Base-by-base conservation (phyloP, 2,797 vertebrate genomes). In the Liasis olivaceus region DNA sequence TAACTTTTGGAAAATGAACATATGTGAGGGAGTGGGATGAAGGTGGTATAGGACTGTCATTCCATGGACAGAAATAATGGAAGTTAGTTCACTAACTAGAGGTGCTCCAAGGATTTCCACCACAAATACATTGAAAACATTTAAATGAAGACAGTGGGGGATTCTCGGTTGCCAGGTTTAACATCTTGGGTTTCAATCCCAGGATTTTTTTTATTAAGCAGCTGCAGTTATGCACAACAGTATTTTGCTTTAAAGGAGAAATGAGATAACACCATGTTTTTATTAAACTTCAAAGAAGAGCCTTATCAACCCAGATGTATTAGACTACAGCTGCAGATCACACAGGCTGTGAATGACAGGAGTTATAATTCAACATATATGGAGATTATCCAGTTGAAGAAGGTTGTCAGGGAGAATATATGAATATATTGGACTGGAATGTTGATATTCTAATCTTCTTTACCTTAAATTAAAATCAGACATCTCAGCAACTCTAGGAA, bases 1-100 rank as follows among this genome's bases (percentile, higher is more conserved):
- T n/a, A 92, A 91, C 93, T 93, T 93, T 91, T 95, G 95, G 95
- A 92, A 86, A 95, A 91, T 66, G 91, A 81, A 81, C 47, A 24
- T 81, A 47, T 22, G 36, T 12, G 77, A 42, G 72, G 36, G 36
- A 47, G 36, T 47, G 72, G 72, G 20, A 47, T 81, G 77, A 81
- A 47, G 20, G 42, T 81, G 20, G 77, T 47, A 36, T 36, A 85
- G 42, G 20, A 15, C 14, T 62, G 15, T n/a, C 63, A 20, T 51
- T 22, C 17, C 28, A 62, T 62, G 59, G 58, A 6, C 17, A 62
- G 26, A 62, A 28, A 17, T 28, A n/a, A 31, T 90, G 59, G 89
- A 17, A 51, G 24, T 81, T 26, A 81, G 24, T 20, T 11, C 7
- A 62, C 13, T 11, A 63, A 22, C 15, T n/a, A 8, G 28, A 20